phyloP scores from a whole-genome alignment of 2,888 invertebrate genomes.

The Oxycera nigricornis region DNA sequence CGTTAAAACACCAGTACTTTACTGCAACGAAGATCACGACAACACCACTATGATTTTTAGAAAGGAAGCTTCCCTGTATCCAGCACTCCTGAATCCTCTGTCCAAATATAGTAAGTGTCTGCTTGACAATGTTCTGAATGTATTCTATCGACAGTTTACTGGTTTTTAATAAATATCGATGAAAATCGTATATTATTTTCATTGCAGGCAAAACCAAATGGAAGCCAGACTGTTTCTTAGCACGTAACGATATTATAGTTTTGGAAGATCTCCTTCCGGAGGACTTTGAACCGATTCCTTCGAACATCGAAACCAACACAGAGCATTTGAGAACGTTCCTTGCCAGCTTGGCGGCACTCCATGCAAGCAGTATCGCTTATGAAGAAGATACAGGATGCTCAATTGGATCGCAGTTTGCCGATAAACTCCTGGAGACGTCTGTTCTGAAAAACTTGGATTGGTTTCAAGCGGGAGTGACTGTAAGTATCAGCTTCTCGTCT shows the following conservation, averaged over 20 bases:
- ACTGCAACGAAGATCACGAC: neutral
- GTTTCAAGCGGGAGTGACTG: slow-evolving; percentile 54
- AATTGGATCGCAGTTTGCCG: slow-evolving; percentile 51
- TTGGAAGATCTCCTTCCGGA: slow-evolving; percentile 59
- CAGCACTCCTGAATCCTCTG: neutral
- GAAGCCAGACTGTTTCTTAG: slow-evolving; percentile 58
- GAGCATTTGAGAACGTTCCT: slow-evolving; percentile 56
- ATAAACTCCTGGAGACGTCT: slow-evolving; percentile 52
- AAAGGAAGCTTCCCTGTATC: slow-evolving; percentile 31
- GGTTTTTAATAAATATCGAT: too few relatives aligned
- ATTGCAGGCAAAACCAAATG: slow-evolving; percentile 52
- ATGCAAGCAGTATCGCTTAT: slow-evolving; percentile 60
- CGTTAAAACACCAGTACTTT: slow-evolving; percentile 3
- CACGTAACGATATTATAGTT: slow-evolving; percentile 57
- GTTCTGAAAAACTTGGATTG: slow-evolving; percentile 51
- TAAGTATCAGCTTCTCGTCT: slow-evolving; percentile 39
- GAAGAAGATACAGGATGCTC: slow-evolving; percentile 53
- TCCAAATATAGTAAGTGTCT: slow-evolving; percentile 26
- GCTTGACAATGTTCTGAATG: too few relatives aligned
- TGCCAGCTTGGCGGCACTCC: slow-evolving; percentile 58
- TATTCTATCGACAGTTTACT: too few relatives aligned
- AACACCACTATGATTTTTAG: neutral
- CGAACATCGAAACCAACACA: slow-evolving; percentile 51
- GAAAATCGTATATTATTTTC: neutral
- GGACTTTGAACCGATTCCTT: slow-evolving; percentile 51